Evolutionary conservation across 2,113 vertebrate species (phyloP), one percentile per base, ranked within the genome.

Genomic region (Dipodomys spectabilis): DNA sequence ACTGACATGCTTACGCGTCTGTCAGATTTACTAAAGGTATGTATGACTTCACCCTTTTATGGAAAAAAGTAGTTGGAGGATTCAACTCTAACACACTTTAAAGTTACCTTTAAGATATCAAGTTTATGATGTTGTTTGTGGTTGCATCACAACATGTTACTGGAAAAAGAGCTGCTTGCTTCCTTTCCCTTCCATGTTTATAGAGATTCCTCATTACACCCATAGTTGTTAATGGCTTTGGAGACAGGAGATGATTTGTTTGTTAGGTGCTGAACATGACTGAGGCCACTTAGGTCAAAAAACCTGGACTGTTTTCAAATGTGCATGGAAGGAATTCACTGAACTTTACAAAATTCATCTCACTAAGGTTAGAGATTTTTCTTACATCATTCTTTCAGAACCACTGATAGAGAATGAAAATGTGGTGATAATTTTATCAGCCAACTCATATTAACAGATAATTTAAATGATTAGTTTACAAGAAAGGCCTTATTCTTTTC

Each of bases 1-100:
- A 99, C 99, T 12, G 99, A 99, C 97, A 99, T 99, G 99, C 98
- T 99, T 82, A 99, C 99, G 8, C 99, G 99, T 72, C 98, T 99
- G 68, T 98, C 99, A 0, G 99, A 99, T 97, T 98, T 99, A 83
- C 97, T 99, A 84, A 99, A 99, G 99, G 99, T 99, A 95, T 30
- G 96, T 97, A 96, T 96, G 80, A 95, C 86, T 95, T 96, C n/a
- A 93, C 39, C 49, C 12, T 25, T 30, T 69, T 94, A 53, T 74
- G 45, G 79, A 92, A 93, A 95, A 92, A 95, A 90, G 30, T 90
- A 74, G 12, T 92, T 94, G 35, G 72, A 93, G 95, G 60, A 96
- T 89, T 85, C 60, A 96, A 82, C 27, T 95, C 45, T 93, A 85
- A 92, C 84, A 75, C 35, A 91, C 82, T 91, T 95, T 49, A 94